These are phyloP conservation scores for Himalopsyche japonica DNA, from an alignment of 2,888 invertebrate species.

Conservation along the genomic window DNA sequence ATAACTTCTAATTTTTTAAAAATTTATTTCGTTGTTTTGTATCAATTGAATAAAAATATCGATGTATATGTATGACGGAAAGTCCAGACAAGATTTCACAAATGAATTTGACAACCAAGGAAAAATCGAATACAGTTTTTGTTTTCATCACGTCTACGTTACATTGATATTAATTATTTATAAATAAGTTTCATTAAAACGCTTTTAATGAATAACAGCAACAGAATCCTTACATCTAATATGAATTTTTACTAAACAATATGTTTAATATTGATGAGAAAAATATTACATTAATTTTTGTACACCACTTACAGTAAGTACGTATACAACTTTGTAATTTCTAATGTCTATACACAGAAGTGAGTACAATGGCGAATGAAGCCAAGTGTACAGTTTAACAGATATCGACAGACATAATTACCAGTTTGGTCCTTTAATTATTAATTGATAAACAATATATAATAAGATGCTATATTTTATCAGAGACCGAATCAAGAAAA, in stretches of 20 bases:
- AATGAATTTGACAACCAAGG: background rate
- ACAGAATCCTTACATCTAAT: background rate
- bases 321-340: background rate
- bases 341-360: background rate
- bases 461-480: no score
- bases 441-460: background rate
- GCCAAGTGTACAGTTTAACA: no score
- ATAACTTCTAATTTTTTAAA: no score
- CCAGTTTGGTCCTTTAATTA: background rate
- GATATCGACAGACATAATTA: background rate
- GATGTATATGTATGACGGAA: background rate
- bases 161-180: background rate
- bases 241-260: background rate
- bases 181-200: background rate
- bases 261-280: background rate
- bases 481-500: no score
- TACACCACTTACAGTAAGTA: background rate
- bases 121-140: background rate
- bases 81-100: background rate
- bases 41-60: background rate
- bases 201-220: background rate
- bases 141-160: background rate
- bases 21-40: background rate
- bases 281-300: background rate
- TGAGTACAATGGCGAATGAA: background rate